Evolutionary conservation across 2,797 vertebrate species (phyloP), one percentile per base, ranked within the genome.

Genomic region (Anomalospiza imberbis): DNA sequence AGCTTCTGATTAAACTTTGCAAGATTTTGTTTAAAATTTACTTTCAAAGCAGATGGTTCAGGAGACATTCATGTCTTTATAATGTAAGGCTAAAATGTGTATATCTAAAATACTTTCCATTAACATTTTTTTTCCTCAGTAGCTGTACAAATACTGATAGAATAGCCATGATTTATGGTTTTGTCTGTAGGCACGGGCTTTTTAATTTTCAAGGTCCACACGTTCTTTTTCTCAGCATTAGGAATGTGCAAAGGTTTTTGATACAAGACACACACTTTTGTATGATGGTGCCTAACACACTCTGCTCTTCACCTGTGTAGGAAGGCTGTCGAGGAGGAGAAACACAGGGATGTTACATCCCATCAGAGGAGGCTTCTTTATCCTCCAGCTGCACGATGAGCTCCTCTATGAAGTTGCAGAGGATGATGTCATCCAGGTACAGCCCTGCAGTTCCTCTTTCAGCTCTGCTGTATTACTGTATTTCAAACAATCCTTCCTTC

Each of bases 331-430:
- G 3, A 95, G 84, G 87, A 97, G 88, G 84, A 95, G 87, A 48
- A 93, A 85, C 19, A 94, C 95, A 72, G 89, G 93, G 36, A 83
- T 95, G 78, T 90, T 97, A 12, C 97, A 72, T 16, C 97, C 97
- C 13, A 34, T 94, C 65, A 96, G 97, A 29, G 99, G 99, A 76
- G 99, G 98, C 28, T 99, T 98, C 97, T 99, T 99, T 38, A 94
- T 99, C 71, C 98, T 99, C 55, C 99, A 99, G n/a, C 98, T 99
- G 84, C 99, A 99, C 1, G 99, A 99, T 88, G 99, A 99, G 95
- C 99, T 99, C 45, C 98, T 99, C 85, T 99, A 99, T 67, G 99
- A 99, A 97, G 98, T 99, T 87, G 98, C 98, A 50, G 98, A 99
- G 70, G 98, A 99, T 4, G 98, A 99, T 85, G 90, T 98, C 81